Conservation (phyloP, 2,797 vertebrate species). For the Cryptoblepharus egeriae region DNA sequence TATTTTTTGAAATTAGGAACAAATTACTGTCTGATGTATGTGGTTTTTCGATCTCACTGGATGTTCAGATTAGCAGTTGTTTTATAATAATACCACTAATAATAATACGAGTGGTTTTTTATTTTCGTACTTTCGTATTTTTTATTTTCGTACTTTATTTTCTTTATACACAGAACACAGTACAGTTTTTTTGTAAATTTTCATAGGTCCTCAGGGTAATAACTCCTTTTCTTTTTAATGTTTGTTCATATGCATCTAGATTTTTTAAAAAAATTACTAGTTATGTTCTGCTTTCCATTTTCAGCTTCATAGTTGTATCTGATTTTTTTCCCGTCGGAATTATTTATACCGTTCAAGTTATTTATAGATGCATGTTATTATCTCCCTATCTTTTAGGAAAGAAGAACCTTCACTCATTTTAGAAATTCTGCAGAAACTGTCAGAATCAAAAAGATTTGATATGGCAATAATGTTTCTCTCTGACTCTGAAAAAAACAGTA, state of each 20-base stretch:
- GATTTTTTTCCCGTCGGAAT: constrained; percentile 30
- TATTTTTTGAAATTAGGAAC: not conserved
- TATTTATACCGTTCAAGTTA: constrained; percentile 3
- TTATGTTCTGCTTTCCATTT: not conserved
- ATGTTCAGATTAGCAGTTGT: not conserved
- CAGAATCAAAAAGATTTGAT: constrained; percentile 89
- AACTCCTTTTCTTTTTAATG: not conserved
- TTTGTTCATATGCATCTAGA: not conserved
- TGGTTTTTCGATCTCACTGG: not conserved
- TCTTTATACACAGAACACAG: too few species aligned
- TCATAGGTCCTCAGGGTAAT: not conserved
- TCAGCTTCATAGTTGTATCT: not conserved
- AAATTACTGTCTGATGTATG: not conserved
- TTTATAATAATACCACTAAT: too few species aligned
- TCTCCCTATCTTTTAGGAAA: constrained; percentile 76
- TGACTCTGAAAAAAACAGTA: constrained; percentile 88
- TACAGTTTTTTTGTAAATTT: not conserved
- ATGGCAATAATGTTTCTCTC: constrained; percentile 98
- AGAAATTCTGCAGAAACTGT: constrained; percentile 85
- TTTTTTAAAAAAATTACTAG: not conserved
- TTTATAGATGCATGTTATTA: constrained; percentile 55
- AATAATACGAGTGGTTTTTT: too few species aligned
- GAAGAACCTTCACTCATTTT: constrained; percentile 83
- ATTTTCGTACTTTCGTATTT: too few species aligned
- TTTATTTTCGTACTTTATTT: too few species aligned